Evolutionary conservation across 2,797 vertebrate genomes (phyloP), one percentile per base, ranked within the genome.

Genomic region (Gastrophryne carolinensis): DNA sequence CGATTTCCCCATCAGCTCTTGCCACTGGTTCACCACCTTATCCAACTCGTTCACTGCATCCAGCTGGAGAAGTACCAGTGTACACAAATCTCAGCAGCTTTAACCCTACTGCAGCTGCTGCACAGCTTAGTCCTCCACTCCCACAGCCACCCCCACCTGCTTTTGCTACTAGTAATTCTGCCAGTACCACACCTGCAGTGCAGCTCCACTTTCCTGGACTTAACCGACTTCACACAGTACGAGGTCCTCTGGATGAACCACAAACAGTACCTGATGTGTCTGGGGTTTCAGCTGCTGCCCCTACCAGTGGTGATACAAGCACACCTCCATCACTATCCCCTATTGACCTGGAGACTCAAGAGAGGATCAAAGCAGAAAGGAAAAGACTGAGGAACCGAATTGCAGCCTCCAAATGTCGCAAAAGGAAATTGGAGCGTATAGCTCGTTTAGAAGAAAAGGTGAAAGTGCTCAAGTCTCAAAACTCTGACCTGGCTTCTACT

Each of bases 321-420:
- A 92, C 93, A 0, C 91, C 93, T 0, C 87, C 89, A 9, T 85
- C 87, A 8, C 87, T 95, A 29, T 94, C 93, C 0, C 94, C 93
- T 0, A 91, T 94, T 1, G 92, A 95, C 82, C 84, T 92, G 44
- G 94, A 95, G 84, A 93, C 91, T 0, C 93, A 95, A 79, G 94
- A 95, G 82, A 84, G 91, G 3, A 92, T 95, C 84, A 96, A 94
- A 81, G 92, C 91, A 0, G 94, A 96, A 80, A 90, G 93, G 71
- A 96, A 96, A 83, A 91, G 94, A 75, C 89, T 94, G 27, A 89
- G 94, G 58, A 95, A 96, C 78, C 92, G 94, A 54, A 95, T 96
- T 7, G 94, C 94, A 0, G 94, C 94, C 1, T 96, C 94, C 61
- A 96, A 95, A 81, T 96, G 94, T 79, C 94, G 94, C 27, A 94